Percentiles rank a stretch among this genome's conserved stretches.
Conservation (phyloP, 2,888 invertebrate species). For the Caenorhabditis macrosperma region DNA sequence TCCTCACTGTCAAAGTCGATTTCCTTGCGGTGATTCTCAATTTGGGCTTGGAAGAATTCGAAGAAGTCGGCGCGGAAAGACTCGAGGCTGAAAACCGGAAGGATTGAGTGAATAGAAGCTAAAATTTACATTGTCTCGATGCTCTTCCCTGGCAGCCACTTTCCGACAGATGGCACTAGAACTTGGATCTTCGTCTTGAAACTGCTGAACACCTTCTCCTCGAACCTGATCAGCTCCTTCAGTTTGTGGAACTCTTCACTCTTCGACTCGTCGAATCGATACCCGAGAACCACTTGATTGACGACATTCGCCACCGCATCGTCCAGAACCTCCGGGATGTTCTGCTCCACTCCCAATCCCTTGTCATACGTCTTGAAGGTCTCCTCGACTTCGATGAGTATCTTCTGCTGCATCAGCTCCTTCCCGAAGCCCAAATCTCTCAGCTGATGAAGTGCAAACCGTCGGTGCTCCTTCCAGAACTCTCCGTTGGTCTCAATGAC, state of each 20-base stretch:
- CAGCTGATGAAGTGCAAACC: slow-evolving; percentile 38
- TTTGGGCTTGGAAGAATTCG: slow-evolving; percentile 50
- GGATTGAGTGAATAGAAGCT: not conserved
- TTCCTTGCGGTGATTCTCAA: slow-evolving; percentile 40
- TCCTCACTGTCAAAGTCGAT: slow-evolving; percentile 33
- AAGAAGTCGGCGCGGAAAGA: slow-evolving; percentile 49
- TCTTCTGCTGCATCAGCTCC: slow-evolving; percentile 49
- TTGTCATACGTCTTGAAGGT: slow-evolving; percentile 17
- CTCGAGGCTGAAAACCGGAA: slow-evolving; percentile 6
- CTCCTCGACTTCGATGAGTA: slow-evolving; percentile 44
- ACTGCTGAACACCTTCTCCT: not conserved
- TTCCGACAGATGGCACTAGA: slow-evolving; percentile 5
- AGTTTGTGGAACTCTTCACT: slow-evolving; percentile 7
- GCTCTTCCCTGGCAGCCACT: not conserved
- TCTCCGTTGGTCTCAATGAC: slow-evolving; percentile 46
- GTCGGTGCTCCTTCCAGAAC: slow-evolving; percentile 51
- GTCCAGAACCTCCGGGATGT: slow-evolving; percentile 32
- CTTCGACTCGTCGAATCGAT: slow-evolving; percentile 46
- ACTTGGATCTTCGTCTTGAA: slow-evolving; percentile 1
- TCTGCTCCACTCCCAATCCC: slow-evolving; percentile 21
- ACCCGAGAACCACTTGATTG: slow-evolving; percentile 56
- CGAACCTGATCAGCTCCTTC: slow-evolving; percentile 18
- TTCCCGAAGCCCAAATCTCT: slow-evolving; percentile 55
- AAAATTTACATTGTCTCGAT: slow-evolving; percentile 13
- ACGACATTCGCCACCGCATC: slow-evolving; percentile 48